phyloP scores from a whole-genome alignment of 2,888 invertebrate genomes.

The Plagodis pulveraria region DNA sequence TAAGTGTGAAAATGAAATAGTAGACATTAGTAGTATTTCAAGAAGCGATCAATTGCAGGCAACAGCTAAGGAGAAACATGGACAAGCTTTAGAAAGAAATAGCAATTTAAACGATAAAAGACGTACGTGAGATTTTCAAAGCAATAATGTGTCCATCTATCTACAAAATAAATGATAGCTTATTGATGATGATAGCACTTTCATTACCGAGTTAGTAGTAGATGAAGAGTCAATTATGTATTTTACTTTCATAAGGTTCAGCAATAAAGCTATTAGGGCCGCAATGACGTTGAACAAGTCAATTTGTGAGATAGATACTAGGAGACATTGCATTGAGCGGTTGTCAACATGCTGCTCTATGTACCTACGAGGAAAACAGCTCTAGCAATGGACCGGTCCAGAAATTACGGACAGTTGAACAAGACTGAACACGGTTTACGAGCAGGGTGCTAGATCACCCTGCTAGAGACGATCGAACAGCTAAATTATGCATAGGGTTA shows the following conservation, averaged over 20 bases:
- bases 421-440: constrained; percentile 22
- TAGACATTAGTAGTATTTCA: no score
- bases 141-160: background rate
- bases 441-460: constrained; percentile 32
- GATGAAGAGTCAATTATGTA: constrained; percentile 26
- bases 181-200: constrained; percentile 25
- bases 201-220: constrained; percentile 23
- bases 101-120: background rate
- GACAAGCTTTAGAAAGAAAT: background rate
- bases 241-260: constrained; percentile 31
- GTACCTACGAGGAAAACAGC: background rate
- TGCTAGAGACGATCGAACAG: constrained; percentile 31
- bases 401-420: constrained; percentile 15
- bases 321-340: constrained; percentile 37
- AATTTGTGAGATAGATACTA: constrained; percentile 48
- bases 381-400: constrained; percentile 9
- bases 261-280: constrained; percentile 47
- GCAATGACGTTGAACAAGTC: constrained; percentile 55
- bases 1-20: no score
- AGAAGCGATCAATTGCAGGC: no score
- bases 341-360: constrained; percentile 42
- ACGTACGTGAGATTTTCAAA: background rate
- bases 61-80: no score
- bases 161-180: constrained; percentile 18
- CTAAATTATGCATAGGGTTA: constrained; percentile 38